Base-by-base conservation (phyloP, 2,888 invertebrate genomes). In the Podotricha telesiphe region DNA sequence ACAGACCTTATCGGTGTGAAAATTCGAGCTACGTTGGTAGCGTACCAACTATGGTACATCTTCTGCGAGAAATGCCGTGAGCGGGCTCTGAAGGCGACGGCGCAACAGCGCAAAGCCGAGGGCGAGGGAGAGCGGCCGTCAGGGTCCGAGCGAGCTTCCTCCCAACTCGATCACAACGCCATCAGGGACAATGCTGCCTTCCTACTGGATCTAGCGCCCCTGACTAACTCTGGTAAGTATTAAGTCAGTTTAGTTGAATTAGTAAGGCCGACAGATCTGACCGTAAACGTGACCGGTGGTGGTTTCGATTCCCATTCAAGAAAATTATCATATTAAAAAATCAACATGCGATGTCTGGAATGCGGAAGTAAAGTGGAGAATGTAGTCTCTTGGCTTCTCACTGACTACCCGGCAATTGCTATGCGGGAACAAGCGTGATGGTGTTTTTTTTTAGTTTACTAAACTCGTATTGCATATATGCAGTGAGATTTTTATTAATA, bases 171-270 rank as follows among this genome's bases (percentile, higher is more conserved):
- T 75, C 90, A 97, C 81, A 88, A 95, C 58, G 94, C 96, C 6
- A 97, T 99, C 94, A 96, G 96, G 78, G 98, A 98, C 82, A 99
- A 99, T 85, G 98, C 99, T 0, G 95, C 98, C 86, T 99, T 99
- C 84, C 89, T 99, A 13, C 92, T 99, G 70, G 98, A 99, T 82
- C 86, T 99, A 65, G 97, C 97, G 0, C 97, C 97, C 73, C 95
- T 96, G 0, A 95, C 95, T 4, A 84, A 84, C 48, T 84, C 89
- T 11, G 89, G 91, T 89, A 74, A 63, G 70, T 45, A 20, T 10
- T 22, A 22, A 34, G 34, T 10, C 6, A 13, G 3, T 42, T 13
- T 13, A 42, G 13, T 13, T 13, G 13, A 13, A 1, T 42, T 13
- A n/a, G n/a, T n/a, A n/a, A n/a, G n/a, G n/a, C n/a, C n/a, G n/a